phyloP scores from a whole-genome alignment of 2,113 vertebrate genomes.

The Thamnophis sirtalis region DNA sequence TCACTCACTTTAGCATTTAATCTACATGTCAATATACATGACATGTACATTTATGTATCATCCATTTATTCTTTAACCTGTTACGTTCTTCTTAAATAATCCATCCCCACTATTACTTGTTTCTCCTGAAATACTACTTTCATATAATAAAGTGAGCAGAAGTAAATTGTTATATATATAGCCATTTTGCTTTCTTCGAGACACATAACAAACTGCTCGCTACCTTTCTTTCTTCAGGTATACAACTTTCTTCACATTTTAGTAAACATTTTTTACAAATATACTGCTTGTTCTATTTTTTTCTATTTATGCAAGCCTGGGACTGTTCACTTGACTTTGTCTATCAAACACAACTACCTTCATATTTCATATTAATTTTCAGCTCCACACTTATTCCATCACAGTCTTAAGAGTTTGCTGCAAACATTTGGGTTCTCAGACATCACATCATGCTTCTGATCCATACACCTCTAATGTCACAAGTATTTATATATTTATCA shows the following conservation, averaged over 20 bases:
- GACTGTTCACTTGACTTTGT: not conserved
- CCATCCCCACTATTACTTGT: not conserved
- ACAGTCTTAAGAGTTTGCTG: not conserved
- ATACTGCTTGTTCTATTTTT: not conserved
- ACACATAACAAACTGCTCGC: not conserved
- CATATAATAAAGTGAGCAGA: not conserved
- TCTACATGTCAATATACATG: not conserved
- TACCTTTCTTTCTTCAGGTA: not conserved
- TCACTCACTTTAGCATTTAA: not conserved
- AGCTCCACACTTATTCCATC: not conserved
- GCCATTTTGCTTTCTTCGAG: not conserved
- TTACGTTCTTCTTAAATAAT: not conserved
- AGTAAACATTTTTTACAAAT: not conserved
- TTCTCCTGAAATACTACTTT: not conserved
- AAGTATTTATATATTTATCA: not conserved
- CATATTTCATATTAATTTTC: not conserved
- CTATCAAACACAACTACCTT: not conserved
- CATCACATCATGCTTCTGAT: not conserved
- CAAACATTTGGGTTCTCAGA: not conserved
- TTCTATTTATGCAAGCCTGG: not conserved
- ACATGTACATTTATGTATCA: not conserved
- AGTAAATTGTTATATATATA: not conserved
- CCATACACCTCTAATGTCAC: not conserved
- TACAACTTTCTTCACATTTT: not conserved
- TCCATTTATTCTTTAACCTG: not conserved